A percentile compares a stretch with the other conserved stretches of the same genome.
Conservation (phyloP, 1,140 invertebrate species). For the Hypothenemus hampei region DNA sequence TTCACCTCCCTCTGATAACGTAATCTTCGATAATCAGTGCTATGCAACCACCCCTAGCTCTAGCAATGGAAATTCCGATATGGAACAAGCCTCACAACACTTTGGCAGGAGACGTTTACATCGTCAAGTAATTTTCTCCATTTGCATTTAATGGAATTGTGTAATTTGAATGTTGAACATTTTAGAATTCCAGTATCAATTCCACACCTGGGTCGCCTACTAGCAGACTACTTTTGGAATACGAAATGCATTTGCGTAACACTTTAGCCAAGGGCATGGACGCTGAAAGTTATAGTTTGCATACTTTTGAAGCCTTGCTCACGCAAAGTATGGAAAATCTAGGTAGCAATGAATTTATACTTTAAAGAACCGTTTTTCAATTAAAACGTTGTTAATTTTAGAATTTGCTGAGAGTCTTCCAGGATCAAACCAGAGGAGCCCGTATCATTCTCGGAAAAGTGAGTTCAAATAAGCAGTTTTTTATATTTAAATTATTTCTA, state of each 20-base stretch:
- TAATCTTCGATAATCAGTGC: conserved; percentile 89
- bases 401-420: conserved; percentile 82
- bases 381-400: conserved; percentile 36
- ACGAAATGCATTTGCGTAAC: conserved; percentile 92
- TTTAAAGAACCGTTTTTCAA: background rate
- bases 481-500: background rate
- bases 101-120: conserved; percentile 47
- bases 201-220: conserved; percentile 83
- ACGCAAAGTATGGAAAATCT: conserved; percentile 94
- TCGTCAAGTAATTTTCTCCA: conserved; percentile 47
- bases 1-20: conserved; percentile 85
- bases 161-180: background rate
- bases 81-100: conserved; percentile 65
- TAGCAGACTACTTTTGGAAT: conserved; percentile 80
- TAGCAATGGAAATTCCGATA: conserved; percentile 83
- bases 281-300: conserved; percentile 88
- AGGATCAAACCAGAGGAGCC: conserved; percentile 73
- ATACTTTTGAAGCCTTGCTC: conserved; percentile 87
- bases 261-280: conserved; percentile 92
- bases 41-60: conserved; percentile 89
- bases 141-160: background rate
- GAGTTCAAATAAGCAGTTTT: conserved; percentile 45
- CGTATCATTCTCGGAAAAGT: conserved; percentile 75
- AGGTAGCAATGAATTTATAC: conserved; percentile 50
- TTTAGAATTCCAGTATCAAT: conserved; percentile 46